Evolutionary conservation across 2,797 vertebrate genomes (phyloP), one percentile per base, ranked within the genome.

Genomic region (Cryptoprocta ferox): DNA sequence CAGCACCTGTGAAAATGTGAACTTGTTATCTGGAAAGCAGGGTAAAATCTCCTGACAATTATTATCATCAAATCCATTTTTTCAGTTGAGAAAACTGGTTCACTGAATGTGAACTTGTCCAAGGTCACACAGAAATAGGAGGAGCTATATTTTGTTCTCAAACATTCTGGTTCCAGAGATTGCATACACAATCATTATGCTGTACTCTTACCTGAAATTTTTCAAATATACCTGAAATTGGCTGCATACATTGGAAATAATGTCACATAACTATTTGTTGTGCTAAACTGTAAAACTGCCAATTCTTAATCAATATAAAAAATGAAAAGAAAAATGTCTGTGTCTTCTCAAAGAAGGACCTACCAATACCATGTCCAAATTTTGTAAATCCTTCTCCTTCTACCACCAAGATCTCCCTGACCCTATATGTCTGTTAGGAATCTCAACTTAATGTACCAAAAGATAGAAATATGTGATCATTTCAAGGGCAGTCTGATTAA

Each of bases 401-500:
- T 86, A 53, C 21, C 63, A 75, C 63, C 70, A 53, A 75, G 28
- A 85, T 90, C n/a, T 90, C 35, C 30, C 24, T 35, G 30, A 50
- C 32, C 19, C 1, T 61, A 3, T 15, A 13, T 80, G 19, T 45
- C 75, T 91, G n/a, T 30, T 18, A 91, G 89, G 75, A 96, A 83
- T 91, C n/a, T 76, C 80, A 78, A 53, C n/a, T 96, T 95, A 97
- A 76, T 95, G n/a, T 89, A 80, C 37, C 86, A 95, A 95, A 95
- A 94, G 79, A 93, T 79, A 86, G 79, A 95, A 89, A 83, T 89
- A 65, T 91, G 91, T 63, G 24, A 66, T 66, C 81, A 86, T 59
- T 96, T 91, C 56, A 92, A 97, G 95, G 73, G 18, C 12, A 59
- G 32, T 42, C 87, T 97, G 91, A 93, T 96, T 93, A 83, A 79